These are phyloP conservation scores for Sarcophaga bullata DNA, from an alignment of 1,140 invertebrate genomes.

Conservation along the genomic window DNA sequence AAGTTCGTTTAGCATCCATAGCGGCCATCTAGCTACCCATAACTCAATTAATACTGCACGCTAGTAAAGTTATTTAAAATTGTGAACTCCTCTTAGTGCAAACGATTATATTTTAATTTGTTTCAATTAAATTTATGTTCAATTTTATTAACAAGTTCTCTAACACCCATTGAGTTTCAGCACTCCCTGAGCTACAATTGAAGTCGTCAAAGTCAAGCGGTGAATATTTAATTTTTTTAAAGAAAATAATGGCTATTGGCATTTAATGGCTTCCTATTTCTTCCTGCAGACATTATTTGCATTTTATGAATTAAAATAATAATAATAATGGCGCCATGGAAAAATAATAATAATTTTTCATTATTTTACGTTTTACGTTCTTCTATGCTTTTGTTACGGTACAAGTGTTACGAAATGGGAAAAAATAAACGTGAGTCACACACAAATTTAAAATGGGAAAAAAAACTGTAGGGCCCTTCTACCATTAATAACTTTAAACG, in stretches of 20 bases:
- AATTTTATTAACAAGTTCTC: no score
- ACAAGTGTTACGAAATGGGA: background rate
- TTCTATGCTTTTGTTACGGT: background rate
- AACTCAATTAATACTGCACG: no score
- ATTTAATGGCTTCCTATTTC: slow-evolving; percentile 11
- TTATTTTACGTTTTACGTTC: no score
- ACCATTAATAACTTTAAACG: background rate
- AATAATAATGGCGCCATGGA: slow-evolving; percentile 13
- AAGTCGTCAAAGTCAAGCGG: no score
- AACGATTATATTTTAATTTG: no score
- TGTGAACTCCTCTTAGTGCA: no score
- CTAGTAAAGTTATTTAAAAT: no score
- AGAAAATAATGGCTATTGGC: background rate
- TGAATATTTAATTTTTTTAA: background rate
- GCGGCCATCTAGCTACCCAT: no score
- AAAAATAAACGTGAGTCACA: slow-evolving; percentile 17
- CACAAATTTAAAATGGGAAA: background rate
- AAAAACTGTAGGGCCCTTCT: background rate
- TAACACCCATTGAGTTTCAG: no score
- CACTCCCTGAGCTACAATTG: no score
- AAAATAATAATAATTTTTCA: background rate
- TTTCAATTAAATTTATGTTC: no score
- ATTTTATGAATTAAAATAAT: slow-evolving; percentile 23
- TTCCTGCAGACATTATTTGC: slow-evolving; percentile 8
- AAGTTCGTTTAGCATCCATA: no score